phyloP scores from a whole-genome alignment of 2,888 invertebrate species.

The Acleris emargana region DNA sequence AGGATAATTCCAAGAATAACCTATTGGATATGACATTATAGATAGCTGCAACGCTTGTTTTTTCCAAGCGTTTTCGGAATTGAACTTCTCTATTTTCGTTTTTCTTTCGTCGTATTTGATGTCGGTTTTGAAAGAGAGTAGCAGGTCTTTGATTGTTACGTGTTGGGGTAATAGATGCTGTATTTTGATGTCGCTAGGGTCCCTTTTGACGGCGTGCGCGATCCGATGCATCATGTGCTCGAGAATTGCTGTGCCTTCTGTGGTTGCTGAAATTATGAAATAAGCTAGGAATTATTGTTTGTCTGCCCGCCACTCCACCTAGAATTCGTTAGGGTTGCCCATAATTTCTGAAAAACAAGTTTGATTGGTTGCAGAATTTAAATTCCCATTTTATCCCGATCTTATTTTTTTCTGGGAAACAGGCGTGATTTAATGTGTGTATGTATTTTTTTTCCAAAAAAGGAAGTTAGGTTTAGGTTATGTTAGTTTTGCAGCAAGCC shows the following conservation, averaged over 20 bases:
- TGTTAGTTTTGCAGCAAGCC: no score
- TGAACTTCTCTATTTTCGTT: constrained; percentile 80
- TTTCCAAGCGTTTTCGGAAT: constrained; percentile 88
- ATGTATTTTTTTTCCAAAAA: no score
- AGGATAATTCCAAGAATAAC: constrained; percentile 78
- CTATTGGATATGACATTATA: constrained; percentile 86
- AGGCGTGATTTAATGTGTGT: no score
- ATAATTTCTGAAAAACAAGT: no score
- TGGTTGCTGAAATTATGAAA: constrained; percentile 62
- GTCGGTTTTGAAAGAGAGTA: constrained; percentile 82
- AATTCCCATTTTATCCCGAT: no score
- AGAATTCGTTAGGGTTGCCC: no score
- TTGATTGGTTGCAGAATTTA: no score
- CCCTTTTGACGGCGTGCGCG: constrained; percentile 78
- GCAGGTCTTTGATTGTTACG: constrained; percentile 69
- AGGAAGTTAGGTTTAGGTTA: no score
- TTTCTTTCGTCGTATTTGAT: constrained; percentile 82
- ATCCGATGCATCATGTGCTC: constrained; percentile 89
- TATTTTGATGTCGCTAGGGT: constrained; percentile 83
- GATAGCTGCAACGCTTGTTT: constrained; percentile 86
- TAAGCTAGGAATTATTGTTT: no score
- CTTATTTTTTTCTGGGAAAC: no score
- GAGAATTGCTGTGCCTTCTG: constrained; percentile 82
- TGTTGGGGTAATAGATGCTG: constrained; percentile 73
- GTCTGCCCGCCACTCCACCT: no score